Evolutionary conservation across 2,888 invertebrate species (phyloP).

Genomic region (Cryptosula pallasiana): DNA sequence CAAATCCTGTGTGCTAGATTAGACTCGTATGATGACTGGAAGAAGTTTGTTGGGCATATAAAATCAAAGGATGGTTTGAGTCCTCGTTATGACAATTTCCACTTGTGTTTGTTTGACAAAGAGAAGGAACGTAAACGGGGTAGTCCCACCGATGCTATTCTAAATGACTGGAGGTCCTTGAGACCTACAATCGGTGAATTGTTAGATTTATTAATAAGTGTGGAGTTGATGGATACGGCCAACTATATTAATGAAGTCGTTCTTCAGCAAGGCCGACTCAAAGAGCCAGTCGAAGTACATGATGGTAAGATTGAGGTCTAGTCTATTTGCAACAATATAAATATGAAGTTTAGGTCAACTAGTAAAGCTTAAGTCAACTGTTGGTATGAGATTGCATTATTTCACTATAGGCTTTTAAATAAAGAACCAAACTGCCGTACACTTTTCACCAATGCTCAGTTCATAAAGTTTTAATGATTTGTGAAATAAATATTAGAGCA

Average conservation of each 20-base stretch:
- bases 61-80: neutral
- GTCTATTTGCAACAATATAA: too few relatives aligned
- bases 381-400: too few relatives aligned
- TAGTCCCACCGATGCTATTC: conserved; percentile 3
- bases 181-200: conserved; percentile 9
- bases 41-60: conserved; percentile 10
- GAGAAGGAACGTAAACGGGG: neutral
- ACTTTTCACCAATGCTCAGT: too few relatives aligned
- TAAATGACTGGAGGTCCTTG: neutral
- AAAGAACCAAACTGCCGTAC: too few relatives aligned
- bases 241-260: neutral
- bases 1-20: conserved; percentile 9
- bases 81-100: neutral
- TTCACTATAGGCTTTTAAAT: too few relatives aligned
- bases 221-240: neutral
- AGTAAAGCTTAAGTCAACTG: too few relatives aligned
- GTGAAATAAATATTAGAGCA: too few relatives aligned
- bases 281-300: neutral
- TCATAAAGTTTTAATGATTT: too few relatives aligned
- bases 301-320: conserved; percentile 5
- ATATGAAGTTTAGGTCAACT: too few relatives aligned
- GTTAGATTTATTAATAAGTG: neutral
- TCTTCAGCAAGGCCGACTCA: conserved; percentile 4
- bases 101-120: conserved; percentile 9
- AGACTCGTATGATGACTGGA: neutral